These are phyloP conservation scores for Naso thynnoides DNA, from an alignment of 2,797 vertebrate genomes.

Conservation along the genomic window DNA sequence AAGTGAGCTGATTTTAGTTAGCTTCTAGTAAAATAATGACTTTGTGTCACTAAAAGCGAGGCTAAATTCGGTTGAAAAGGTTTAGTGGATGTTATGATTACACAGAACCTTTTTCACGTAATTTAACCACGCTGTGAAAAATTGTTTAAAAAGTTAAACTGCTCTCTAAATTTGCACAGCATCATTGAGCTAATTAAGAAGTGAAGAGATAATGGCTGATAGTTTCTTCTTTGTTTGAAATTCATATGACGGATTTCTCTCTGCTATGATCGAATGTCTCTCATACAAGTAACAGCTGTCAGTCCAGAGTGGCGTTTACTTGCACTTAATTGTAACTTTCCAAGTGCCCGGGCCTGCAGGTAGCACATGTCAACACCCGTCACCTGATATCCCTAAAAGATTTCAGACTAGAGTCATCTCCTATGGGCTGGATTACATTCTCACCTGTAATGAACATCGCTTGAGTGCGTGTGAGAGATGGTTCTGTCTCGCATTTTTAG, in stretches of 20 bases:
- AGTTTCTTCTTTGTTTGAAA: not conserved
- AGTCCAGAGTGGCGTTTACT: slow-evolving; percentile 4
- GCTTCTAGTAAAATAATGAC: too few species aligned
- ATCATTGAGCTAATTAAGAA: not conserved
- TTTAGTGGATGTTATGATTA: too few species aligned
- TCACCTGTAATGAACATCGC: slow-evolving; percentile 14
- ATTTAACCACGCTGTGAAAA: too few species aligned
- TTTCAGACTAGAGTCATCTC: slow-evolving; percentile 31
- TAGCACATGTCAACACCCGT: slow-evolving; percentile 42
- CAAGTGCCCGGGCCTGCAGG: not conserved
- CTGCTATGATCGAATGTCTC: not conserved
- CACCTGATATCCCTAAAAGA: slow-evolving; percentile 16
- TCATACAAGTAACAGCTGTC: not conserved
- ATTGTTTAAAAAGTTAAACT: not conserved
- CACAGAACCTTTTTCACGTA: too few species aligned
- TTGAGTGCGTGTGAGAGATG: not conserved
- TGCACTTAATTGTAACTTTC: not conserved
- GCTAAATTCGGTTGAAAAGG: too few species aligned
- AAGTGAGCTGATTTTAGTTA: too few species aligned
- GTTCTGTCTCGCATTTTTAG: slow-evolving; percentile 8
- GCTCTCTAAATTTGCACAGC: not conserved
- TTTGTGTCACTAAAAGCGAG: too few species aligned
- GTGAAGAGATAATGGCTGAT: not conserved
- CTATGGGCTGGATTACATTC: slow-evolving; percentile 31
- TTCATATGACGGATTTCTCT: not conserved